Conservation (phyloP, 2,888 invertebrate species). For the Tenthredo notha region DNA sequence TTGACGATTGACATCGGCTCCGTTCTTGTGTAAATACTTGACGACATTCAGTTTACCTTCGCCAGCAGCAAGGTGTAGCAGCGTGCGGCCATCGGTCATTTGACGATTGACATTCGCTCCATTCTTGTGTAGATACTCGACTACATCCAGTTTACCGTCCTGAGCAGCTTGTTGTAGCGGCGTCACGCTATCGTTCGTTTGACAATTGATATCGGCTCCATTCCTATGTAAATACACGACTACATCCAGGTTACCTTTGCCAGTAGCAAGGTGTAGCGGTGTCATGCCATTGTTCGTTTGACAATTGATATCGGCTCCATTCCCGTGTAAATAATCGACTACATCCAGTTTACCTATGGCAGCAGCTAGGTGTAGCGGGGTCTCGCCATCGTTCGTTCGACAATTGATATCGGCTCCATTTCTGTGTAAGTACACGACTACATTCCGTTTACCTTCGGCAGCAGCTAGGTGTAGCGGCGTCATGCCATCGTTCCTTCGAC, state of each 20-base stretch:
- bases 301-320: background rate
- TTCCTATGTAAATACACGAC: slow-evolving; percentile 84
- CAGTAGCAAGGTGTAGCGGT: background rate
- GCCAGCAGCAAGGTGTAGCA: background rate
- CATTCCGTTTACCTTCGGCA: background rate
- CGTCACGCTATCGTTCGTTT: slow-evolving; percentile 81
- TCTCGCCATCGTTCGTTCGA: background rate
- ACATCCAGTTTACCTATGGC: background rate
- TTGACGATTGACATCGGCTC: background rate
- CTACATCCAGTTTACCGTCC: background rate
- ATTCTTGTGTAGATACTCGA: background rate
- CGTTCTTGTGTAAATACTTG: background rate
- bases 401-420: background rate
- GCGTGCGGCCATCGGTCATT: background rate
- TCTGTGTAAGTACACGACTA: background rate
- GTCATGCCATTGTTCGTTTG: background rate
- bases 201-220: slow-evolving; percentile 88
- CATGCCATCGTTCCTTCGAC: background rate
- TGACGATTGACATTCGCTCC: background rate
- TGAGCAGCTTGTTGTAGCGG: background rate
- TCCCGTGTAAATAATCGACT: background rate
- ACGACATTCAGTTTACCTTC: background rate
- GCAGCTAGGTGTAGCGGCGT: background rate
- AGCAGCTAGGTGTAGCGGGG: background rate
- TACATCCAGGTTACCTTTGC: background rate